Percentiles rank a stretch among this genome's conserved stretches.
Evolutionary conservation across 2,888 invertebrate genomes (phyloP).

Genomic region (Plemyria rubiginata): DNA sequence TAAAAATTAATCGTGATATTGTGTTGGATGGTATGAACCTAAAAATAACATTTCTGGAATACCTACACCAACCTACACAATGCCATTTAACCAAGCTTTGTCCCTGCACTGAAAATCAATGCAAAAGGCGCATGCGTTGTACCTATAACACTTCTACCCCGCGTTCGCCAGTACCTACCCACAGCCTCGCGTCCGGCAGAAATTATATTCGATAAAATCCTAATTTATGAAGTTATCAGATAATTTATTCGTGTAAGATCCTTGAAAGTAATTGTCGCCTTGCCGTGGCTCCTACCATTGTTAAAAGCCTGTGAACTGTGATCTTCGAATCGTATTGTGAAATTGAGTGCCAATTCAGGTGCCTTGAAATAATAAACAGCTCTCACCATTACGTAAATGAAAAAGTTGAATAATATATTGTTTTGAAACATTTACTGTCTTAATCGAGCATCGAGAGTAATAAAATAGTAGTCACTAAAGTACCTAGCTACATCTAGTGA

Average conservation of each 20-base stretch:
- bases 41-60: conserved; percentile 26
- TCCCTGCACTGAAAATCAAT: conserved; percentile 75
- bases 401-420: conserved; percentile 3
- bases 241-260: conserved; percentile 4
- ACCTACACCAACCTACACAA: background rate
- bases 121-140: conserved; percentile 67
- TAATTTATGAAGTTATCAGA: conserved; percentile 17
- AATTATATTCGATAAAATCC: conserved; percentile 10
- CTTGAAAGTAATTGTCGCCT: background rate
- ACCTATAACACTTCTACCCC: conserved; percentile 38
- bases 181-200: conserved; percentile 18
- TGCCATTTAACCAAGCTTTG: conserved; percentile 25
- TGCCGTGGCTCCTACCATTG: conserved; percentile 54
- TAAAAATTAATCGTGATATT: background rate
- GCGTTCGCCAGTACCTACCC: conserved; percentile 35
- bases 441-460: background rate
- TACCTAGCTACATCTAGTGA: background rate
- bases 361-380: conserved; percentile 13
- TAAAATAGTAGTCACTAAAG: background rate
- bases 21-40: conserved; percentile 10
- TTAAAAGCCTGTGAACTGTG: conserved; percentile 9
- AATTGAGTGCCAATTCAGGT: conserved; percentile 25
- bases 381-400: conserved; percentile 15
- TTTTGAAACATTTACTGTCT: background rate
- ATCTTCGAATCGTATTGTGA: conserved; percentile 12